These are phyloP conservation scores for Silurus meridionalis DNA, from an alignment of 2,113 vertebrate genomes.

Conservation along the genomic window DNA sequence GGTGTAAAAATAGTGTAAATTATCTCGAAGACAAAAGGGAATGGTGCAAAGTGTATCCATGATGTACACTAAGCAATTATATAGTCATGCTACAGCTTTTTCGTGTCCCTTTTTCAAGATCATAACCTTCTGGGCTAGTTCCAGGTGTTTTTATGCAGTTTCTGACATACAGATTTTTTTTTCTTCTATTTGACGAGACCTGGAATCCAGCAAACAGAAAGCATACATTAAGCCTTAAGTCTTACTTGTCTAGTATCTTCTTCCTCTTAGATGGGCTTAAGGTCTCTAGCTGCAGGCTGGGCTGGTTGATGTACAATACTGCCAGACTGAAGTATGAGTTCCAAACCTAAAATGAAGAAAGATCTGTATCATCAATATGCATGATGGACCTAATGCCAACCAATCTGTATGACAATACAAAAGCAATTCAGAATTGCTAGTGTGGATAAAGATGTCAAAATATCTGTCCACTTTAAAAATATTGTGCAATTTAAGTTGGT, in stretches of 20 bases:
- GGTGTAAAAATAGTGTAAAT: no score
- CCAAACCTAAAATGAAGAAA: conserved; percentile 81
- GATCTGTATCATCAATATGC: neutral
- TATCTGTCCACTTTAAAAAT: neutral
- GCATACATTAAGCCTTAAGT: neutral
- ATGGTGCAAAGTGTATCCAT: neutral
- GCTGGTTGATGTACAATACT: conserved; percentile 97
- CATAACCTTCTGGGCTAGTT: no score
- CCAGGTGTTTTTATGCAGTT: neutral
- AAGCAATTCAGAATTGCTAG: neutral
- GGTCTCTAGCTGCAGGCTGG: conserved; percentile 91
- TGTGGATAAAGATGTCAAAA: neutral
- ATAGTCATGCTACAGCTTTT: no score
- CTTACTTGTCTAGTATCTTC: conserved; percentile 96
- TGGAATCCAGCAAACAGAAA: neutral
- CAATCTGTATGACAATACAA: neutral
- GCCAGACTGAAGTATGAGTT: conserved; percentile 97
- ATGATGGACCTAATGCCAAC: neutral
- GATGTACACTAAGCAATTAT: neutral
- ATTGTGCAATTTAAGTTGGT: neutral
- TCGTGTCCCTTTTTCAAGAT: no score
- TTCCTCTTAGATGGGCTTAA: conserved; percentile 88
- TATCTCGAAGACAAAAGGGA: no score
- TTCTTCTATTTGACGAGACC: neutral
- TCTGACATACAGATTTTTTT: neutral